phyloP scores from a whole-genome alignment of 1,140 invertebrate species.

The Neodiprion lecontei region DNA sequence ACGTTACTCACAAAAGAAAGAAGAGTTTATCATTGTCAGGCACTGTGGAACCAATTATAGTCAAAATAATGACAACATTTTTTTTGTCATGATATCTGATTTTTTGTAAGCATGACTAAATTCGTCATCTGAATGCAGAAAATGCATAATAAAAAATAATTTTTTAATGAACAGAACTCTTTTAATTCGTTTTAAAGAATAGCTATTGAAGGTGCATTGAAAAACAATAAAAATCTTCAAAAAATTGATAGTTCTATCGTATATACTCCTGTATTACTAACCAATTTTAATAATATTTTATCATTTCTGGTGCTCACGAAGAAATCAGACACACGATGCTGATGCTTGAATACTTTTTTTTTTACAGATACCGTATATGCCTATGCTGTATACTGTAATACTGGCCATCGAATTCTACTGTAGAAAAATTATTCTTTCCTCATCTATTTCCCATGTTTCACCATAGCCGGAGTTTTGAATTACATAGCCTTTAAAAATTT shows the following conservation, averaged over 20 bases:
- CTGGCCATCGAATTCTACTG: too few species aligned
- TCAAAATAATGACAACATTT: neutral
- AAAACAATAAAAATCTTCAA: neutral
- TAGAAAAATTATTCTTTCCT: too few species aligned
- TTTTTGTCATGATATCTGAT: neutral
- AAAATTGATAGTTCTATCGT: neutral
- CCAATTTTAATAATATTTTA: constrained; percentile 1
- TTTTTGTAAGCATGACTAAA: neutral
- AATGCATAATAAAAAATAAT: constrained; percentile 4
- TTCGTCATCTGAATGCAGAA: neutral
- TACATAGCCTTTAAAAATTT: too few species aligned
- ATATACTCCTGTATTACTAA: neutral
- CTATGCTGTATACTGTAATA: too few species aligned
- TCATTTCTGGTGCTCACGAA: too few species aligned
- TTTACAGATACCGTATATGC: too few species aligned
- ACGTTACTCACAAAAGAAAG: neutral
- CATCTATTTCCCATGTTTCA: too few species aligned
- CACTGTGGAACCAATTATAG: constrained; percentile 5
- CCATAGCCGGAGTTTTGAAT: too few species aligned
- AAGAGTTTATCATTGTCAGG: neutral
- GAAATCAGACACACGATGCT: too few species aligned
- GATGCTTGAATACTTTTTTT: too few species aligned
- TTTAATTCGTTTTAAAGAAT: neutral
- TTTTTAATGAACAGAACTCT: neutral
- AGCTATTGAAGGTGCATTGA: neutral